phyloP scores from a whole-genome alignment of 2,888 invertebrate genomes.

The Ophonus ardosiacus region DNA sequence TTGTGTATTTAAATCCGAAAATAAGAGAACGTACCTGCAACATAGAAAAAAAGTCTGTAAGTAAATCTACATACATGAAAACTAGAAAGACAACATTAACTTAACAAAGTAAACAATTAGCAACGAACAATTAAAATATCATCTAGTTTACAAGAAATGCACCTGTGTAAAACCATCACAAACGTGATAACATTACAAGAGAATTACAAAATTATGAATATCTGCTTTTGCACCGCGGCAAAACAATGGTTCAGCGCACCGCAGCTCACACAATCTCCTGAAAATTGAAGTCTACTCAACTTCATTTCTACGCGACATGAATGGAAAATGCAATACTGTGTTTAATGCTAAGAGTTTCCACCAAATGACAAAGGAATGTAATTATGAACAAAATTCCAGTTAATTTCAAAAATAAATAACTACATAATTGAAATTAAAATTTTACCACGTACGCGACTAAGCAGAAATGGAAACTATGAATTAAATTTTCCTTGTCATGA shows the following conservation, averaged over 20 bases:
- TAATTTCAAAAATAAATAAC: conserved; percentile 13
- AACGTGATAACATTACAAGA: not conserved
- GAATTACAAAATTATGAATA: not conserved
- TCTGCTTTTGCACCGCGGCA: not conserved
- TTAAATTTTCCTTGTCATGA: conserved; percentile 20
- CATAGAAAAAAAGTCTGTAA: not conserved
- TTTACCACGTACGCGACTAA: conserved; percentile 31
- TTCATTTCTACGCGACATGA: conserved; percentile 2
- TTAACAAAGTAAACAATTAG: not conserved
- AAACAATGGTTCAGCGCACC: not conserved
- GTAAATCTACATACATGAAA: not conserved
- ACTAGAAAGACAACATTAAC: not conserved
- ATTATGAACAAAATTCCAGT: conserved; percentile 19
- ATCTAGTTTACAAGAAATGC: not conserved
- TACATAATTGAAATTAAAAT: conserved; percentile 36
- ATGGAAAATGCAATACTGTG: not conserved
- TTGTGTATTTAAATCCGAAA: not conserved
- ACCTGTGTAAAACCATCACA: not conserved
- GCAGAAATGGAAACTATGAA: conserved; percentile 30
- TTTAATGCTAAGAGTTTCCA: conserved; percentile 12
- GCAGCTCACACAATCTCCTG: not conserved
- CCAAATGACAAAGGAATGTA: conserved; percentile 24
- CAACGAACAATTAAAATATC: not conserved
- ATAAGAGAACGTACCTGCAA: not conserved
- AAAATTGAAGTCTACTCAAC: not conserved